phyloP scores from a whole-genome alignment of 2,888 invertebrate genomes.

The Netelia virgata region DNA sequence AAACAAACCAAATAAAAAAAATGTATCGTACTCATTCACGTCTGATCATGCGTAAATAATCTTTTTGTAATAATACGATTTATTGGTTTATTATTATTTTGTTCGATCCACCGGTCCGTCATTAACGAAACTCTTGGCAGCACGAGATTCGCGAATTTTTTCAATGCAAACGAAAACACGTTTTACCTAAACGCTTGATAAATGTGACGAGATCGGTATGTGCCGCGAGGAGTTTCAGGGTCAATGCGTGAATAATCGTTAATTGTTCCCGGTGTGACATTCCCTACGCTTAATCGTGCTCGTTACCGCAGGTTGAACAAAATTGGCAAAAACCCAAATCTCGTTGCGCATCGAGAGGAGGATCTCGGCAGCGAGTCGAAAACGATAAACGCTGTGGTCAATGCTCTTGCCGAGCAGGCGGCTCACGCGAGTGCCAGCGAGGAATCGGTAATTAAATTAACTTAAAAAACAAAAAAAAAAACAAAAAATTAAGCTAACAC shows the following conservation, averaged over 20 bases:
- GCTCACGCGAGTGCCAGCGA: constrained; percentile 93
- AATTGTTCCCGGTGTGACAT: constrained; percentile 82
- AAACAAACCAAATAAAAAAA: neutral
- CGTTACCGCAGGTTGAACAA: constrained; percentile 92
- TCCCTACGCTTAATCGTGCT: constrained; percentile 85
- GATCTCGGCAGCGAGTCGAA: constrained; percentile 90
- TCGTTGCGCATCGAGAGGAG: constrained; percentile 92
- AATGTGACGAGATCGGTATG: neutral
- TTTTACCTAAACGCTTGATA: neutral
- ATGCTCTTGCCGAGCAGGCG: constrained; percentile 95
- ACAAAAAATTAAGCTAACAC: no score
- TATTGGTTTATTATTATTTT: constrained; percentile 68
- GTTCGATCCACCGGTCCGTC: constrained; percentile 79
- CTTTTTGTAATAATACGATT: constrained; percentile 38
- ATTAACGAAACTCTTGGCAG: constrained; percentile 77
- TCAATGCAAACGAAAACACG: neutral
- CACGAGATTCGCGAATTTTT: constrained; percentile 34
- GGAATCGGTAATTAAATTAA: constrained; percentile 87
- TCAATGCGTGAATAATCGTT: constrained; percentile 82
- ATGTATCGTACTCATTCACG: constrained; percentile 55
- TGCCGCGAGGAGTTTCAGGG: constrained; percentile 69
- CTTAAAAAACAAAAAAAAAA: no score
- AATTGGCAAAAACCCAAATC: constrained; percentile 98
- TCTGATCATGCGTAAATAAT: constrained; percentile 66
- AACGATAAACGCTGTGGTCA: constrained; percentile 97